These are phyloP conservation scores for Adelges cooleyi DNA, from an alignment of 1,140 invertebrate genomes.

Conservation along the genomic window DNA sequence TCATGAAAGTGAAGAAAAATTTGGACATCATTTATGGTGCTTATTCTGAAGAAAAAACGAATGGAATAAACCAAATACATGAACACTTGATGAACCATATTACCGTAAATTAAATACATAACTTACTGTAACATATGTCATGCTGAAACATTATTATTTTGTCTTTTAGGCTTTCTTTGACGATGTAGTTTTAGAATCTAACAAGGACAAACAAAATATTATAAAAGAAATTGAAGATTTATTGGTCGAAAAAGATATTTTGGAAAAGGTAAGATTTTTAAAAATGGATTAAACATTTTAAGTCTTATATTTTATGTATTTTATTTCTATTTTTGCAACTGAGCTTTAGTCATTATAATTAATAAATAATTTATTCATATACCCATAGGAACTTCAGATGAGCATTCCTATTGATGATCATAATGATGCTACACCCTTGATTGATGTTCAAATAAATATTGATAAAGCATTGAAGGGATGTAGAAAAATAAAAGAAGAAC, in stretches of 20 bases:
- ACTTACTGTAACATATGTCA: too few species aligned
- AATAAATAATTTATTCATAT: too few species aligned
- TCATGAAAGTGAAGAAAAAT: background rate
- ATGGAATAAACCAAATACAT: background rate
- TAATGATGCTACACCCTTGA: constrained; percentile 6
- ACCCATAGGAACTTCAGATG: constrained; percentile 10
- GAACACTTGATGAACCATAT: background rate
- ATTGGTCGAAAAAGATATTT: background rate
- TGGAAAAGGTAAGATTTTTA: constrained; percentile 9
- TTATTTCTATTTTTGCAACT: too few species aligned
- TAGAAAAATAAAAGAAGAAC: constrained; percentile 24
- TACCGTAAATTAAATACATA: constrained; percentile 4
- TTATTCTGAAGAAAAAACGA: constrained; percentile 5
- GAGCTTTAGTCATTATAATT: too few species aligned
- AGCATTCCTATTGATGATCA: constrained; percentile 10
- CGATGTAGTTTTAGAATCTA: constrained; percentile 3
- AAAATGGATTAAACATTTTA: too few species aligned
- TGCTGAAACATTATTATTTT: too few species aligned
- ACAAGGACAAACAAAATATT: constrained; percentile 11
- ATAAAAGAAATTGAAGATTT: constrained; percentile 21
- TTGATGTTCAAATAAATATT: constrained; percentile 22
- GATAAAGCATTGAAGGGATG: background rate
- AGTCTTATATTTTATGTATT: too few species aligned
- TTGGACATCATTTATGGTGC: constrained; percentile 1
- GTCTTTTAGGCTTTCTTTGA: constrained; percentile 3